Conservation (phyloP, 2,113 vertebrate species). For the Semnornis frantzii region DNA sequence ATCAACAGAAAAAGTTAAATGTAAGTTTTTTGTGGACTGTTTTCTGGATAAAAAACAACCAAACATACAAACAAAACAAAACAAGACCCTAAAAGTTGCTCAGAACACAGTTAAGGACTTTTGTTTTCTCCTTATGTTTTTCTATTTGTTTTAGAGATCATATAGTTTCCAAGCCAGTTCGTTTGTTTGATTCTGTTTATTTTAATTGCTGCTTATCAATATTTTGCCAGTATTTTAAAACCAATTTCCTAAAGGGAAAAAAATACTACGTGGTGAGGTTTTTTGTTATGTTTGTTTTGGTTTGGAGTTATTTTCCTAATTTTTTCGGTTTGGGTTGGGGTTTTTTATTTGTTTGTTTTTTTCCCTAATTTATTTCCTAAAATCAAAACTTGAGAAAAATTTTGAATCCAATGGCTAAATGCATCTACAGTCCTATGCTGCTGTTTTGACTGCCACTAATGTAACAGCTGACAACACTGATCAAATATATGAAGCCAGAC, state of each 20-base stretch:
- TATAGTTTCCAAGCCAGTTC: background rate
- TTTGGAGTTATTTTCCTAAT: no score
- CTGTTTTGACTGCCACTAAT: background rate
- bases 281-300: no score
- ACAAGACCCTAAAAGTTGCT: background rate
- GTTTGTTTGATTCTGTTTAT: background rate
- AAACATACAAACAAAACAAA: no score
- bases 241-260: background rate
- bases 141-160: background rate
- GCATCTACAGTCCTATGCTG: background rate
- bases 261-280: background rate
- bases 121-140: background rate
- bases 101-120: background rate
- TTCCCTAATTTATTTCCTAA: background rate
- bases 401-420: background rate
- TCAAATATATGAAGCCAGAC: background rate
- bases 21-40: background rate
- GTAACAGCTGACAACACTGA: background rate
- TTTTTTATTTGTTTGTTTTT: background rate
- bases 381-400: background rate
- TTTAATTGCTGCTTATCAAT: background rate
- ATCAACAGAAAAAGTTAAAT: background rate
- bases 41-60: background rate
- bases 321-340: background rate
- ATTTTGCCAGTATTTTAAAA: background rate